Evolutionary conservation across 2,113 vertebrate genomes (phyloP), one percentile per base, ranked within the genome.

Genomic region (Hippolais icterina): DNA sequence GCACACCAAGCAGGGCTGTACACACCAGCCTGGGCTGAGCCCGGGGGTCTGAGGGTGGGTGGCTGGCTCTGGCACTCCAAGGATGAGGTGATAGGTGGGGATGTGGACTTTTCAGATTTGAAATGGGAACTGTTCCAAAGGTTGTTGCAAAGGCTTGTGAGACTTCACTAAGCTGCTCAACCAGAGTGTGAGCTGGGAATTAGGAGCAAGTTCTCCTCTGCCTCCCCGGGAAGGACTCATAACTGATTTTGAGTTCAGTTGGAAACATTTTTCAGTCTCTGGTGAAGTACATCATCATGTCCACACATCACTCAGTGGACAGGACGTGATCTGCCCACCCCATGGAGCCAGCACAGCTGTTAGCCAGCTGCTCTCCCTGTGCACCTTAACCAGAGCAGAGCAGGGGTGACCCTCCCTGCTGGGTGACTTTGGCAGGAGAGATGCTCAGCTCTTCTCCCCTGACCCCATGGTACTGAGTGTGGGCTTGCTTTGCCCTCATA

Each of bases 391-490:
- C 24, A 27, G 68, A 29, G 8, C 33, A 54, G 56, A 31, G 35
- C 4, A 27, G 20, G 71, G 33, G 31, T 0, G 15, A 2, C 4
- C 1, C 41, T 74, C 3, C 0, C 44, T 68, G 71, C 42, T 31
- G 1, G 0, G 52, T 31, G 72, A 8, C 52, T 87, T 41, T 6
- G 21, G 24, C 54, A 66, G 72, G 8, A 23, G 41, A 22, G 22
- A 42, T 2, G 5, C 60, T 56, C 47, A 25, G 68, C 33, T 72
- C 14, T 9, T 44, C 59, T 65, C 12, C 60, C 50, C 78, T 8
- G 10, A 12, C 35, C 39, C 57, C 0, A 0, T 4, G 1, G 41
- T 5, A 10, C 3, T 1, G 28, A 28, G 29, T 0, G 0, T 56
- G 83, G 72, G 37, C 37, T 92, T 0, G 0, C 44, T 66, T 54